phyloP scores from a whole-genome alignment of 2,113 vertebrate genomes.

The Albula goreensis region DNA sequence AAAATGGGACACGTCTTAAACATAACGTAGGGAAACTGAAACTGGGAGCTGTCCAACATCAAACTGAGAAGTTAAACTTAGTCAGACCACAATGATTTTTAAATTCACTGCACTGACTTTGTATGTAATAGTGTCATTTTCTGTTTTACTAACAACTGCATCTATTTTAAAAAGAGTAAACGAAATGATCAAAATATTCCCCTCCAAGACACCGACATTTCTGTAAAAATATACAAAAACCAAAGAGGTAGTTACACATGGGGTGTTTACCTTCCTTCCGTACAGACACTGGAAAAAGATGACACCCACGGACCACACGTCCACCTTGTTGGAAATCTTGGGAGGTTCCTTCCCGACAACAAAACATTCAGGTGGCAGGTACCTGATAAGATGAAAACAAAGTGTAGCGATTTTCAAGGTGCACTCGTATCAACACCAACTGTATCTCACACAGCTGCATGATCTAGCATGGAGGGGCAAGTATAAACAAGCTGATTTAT shows the following conservation, averaged over 20 bases:
- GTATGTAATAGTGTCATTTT: no score
- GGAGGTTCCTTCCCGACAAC: slow-evolving; percentile 98
- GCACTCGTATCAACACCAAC: background rate
- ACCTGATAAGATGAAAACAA: slow-evolving; percentile 69
- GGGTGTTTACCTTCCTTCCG: slow-evolving; percentile 88
- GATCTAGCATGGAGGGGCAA: no score
- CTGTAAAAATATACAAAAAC: background rate
- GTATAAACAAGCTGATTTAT: no score
- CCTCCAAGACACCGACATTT: background rate
- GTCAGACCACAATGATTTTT: no score
- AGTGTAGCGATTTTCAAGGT: background rate
- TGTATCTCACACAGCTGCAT: no score
- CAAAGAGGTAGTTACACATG: background rate
- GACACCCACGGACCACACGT: slow-evolving; percentile 97
- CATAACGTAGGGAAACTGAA: background rate
- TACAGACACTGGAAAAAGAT: slow-evolving; percentile 99
- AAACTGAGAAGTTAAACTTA: no score
- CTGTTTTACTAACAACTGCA: no score
- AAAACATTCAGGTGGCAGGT: slow-evolving; percentile 97
- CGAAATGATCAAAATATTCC: no score
- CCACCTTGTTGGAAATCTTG: slow-evolving; percentile 99
- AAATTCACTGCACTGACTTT: no score
- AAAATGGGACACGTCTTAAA: no score
- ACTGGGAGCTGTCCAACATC: background rate
- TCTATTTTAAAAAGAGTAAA: no score